These are phyloP conservation scores for Cariama cristata DNA, from an alignment of 2,113 vertebrate genomes.

Conservation along the genomic window DNA sequence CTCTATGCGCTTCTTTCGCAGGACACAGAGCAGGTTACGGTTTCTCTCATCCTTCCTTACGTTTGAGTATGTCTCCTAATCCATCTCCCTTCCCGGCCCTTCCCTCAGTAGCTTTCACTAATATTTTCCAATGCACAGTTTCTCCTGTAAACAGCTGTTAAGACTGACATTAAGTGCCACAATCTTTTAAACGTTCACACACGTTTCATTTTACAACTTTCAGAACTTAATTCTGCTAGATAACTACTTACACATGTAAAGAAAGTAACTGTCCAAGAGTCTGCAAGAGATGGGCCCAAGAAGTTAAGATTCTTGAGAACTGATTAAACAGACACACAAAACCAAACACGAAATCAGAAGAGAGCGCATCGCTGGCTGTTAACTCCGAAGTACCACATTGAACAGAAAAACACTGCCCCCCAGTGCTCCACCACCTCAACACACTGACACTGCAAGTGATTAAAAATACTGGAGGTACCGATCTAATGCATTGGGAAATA, in stretches of 20 bases:
- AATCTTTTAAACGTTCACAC: background rate
- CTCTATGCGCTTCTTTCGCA: background rate
- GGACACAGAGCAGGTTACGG: background rate
- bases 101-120: background rate
- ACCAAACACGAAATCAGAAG: background rate
- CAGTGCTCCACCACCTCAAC: background rate
- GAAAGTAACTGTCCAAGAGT: background rate
- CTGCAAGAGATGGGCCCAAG: background rate
- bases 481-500: accelerated
- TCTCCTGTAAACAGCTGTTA: background rate
- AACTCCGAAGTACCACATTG: accelerated
- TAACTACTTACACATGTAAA: background rate
- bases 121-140: background rate
- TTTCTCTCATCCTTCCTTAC: background rate
- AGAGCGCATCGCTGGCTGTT: no score
- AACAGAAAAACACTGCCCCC: slow-evolving; percentile 40
- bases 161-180: background rate
- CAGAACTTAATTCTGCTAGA: background rate
- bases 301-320: accelerated
- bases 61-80: background rate
- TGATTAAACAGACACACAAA: background rate
- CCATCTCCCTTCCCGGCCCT: background rate
- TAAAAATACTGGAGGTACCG: background rate
- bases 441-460: background rate
- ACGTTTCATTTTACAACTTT: background rate